Conservation (phyloP, 2,888 invertebrate genomes). For the Athalia cordata region DNA sequence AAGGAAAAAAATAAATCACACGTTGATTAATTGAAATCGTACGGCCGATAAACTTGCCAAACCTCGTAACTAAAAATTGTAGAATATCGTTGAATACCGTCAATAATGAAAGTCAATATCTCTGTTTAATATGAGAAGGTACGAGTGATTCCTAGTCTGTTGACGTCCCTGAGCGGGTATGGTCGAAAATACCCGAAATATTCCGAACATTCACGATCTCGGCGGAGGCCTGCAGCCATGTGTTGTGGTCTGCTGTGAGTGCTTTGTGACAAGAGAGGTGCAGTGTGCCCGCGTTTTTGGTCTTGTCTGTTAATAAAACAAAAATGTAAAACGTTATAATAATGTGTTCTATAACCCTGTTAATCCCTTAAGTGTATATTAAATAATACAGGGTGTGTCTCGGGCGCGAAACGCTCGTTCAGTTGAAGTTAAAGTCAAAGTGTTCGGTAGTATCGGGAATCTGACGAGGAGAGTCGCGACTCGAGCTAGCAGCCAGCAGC, state of each 20-base stretch:
- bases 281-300: constrained; percentile 60
- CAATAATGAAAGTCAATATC: neutral
- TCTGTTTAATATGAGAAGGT: neutral
- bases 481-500: neutral
- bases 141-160: neutral
- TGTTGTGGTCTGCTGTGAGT: constrained; percentile 68
- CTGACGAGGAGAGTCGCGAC: constrained; percentile 41
- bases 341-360: neutral
- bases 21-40: too few relatives aligned
- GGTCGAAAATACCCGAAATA: constrained; percentile 57
- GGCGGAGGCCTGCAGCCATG: constrained; percentile 63
- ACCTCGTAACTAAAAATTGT: too few relatives aligned
- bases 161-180: constrained; percentile 51
- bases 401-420: constrained; percentile 39
- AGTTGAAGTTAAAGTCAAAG: constrained; percentile 10
- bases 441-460: constrained; percentile 42
- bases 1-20: too few relatives aligned
- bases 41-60: too few relatives aligned
- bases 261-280: constrained; percentile 68
- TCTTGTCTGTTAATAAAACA: constrained; percentile 9
- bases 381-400: constrained; percentile 34
- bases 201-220: constrained; percentile 55
- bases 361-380: neutral
- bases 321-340: neutral
- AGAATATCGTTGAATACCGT: too few relatives aligned